Evolutionary conservation across 2,888 invertebrate genomes (phyloP).

Genomic region (Dynastes tityus): DNA sequence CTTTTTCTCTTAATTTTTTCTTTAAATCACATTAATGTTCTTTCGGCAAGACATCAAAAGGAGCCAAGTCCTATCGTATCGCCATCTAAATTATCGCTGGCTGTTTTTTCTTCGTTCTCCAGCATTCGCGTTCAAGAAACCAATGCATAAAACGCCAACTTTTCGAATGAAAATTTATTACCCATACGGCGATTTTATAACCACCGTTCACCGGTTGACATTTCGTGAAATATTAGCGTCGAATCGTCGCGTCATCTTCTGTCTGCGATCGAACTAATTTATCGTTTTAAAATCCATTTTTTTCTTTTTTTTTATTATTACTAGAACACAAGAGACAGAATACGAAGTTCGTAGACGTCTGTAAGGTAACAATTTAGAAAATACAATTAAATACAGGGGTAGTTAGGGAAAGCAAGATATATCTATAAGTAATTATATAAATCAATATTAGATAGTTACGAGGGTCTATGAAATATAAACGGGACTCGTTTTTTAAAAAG

Average conservation of each 20-base stretch:
- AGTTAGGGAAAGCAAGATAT: too few species aligned
- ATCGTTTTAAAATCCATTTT: background rate
- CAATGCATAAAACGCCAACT: background rate
- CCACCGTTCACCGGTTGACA: background rate
- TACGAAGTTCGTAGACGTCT: too few species aligned
- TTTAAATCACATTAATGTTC: background rate
- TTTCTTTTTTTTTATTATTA: background rate
- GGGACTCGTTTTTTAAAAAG: too few species aligned
- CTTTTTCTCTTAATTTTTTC: too few species aligned
- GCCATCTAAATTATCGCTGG: background rate
- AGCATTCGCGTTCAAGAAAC: background rate
- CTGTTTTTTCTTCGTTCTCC: background rate
- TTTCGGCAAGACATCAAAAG: background rate
- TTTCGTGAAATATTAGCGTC: slow-evolving; percentile 7
- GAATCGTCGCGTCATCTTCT: background rate
- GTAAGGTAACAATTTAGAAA: too few species aligned
- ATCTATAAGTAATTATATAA: too few species aligned
- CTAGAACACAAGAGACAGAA: too few species aligned
- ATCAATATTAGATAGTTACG: too few species aligned
- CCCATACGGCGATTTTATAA: background rate
- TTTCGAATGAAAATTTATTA: slow-evolving; percentile 8
- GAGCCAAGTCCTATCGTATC: background rate
- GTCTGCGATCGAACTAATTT: background rate
- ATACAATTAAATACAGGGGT: too few species aligned
- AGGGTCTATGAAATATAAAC: too few species aligned